Conservation (phyloP, 1,140 invertebrate genomes). For the Diachasmimorpha longicaudata region DNA sequence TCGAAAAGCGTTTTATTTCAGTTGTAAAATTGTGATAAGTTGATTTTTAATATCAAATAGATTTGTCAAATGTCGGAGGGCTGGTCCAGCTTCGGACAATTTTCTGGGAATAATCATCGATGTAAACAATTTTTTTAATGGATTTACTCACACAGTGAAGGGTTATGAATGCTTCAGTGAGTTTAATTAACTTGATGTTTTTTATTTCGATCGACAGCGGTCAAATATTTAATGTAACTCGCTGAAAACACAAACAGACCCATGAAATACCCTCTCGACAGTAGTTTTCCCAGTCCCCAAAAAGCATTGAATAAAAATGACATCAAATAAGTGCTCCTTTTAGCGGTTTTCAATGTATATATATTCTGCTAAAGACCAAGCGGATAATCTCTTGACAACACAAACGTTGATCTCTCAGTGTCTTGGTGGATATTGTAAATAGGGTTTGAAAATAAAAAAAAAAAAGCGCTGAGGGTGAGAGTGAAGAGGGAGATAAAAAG, state of each 20-base stretch:
- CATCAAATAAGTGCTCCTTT: constrained; percentile 30
- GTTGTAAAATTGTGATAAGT: neutral
- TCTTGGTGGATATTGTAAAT: constrained; percentile 24
- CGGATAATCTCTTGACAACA: constrained; percentile 31
- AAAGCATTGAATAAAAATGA: constrained; percentile 28
- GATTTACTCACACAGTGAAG: no score
- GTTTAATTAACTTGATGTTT: no score
- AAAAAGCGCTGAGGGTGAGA: neutral
- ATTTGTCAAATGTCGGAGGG: no score
- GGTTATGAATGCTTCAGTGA: no score
- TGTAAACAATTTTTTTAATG: no score
- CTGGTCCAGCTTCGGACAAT: no score
- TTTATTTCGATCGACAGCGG: neutral
- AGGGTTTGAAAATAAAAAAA: constrained; percentile 5
- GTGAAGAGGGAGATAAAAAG: neutral
- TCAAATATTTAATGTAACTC: neutral
- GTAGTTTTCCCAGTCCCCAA: neutral
- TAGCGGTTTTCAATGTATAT: constrained; percentile 27
- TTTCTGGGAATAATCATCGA: no score
- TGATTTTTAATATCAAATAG: no score
- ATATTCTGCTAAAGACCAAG: constrained; percentile 29
- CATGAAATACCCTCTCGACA: neutral
- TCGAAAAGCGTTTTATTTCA: neutral
- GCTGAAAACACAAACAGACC: neutral
- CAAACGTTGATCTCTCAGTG: constrained; percentile 24